Evolutionary conservation across 2,113 vertebrate species (phyloP).

Genomic region (Chrysochloris asiatica): DNA sequence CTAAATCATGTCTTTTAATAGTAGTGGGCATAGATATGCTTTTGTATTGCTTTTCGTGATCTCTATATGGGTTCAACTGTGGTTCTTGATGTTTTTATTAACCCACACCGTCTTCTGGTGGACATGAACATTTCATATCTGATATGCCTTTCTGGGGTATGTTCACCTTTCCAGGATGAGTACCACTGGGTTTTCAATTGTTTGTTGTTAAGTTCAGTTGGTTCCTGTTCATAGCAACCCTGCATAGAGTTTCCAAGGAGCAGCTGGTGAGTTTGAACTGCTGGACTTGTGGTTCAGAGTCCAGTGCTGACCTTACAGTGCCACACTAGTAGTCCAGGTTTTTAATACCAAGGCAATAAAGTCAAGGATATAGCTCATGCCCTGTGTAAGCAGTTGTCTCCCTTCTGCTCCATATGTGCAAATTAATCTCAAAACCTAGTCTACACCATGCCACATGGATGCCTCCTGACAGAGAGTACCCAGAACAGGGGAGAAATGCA

Average conservation of each 20-base stretch:
- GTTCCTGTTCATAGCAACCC: no score
- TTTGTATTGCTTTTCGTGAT: background rate
- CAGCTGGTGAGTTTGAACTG: no score
- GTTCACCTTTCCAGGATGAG: background rate
- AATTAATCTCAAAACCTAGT: background rate
- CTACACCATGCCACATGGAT: background rate
- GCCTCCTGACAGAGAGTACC: background rate
- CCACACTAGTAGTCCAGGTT: no score
- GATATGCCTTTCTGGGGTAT: background rate
- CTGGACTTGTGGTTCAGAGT: no score
- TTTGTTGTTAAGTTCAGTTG: no score
- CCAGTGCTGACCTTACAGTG: no score
- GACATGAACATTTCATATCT: background rate
- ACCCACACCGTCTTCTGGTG: background rate
- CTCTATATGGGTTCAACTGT: background rate
- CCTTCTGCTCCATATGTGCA: background rate
- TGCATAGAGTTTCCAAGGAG: no score
- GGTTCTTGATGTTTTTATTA: slow-evolving; percentile 10
- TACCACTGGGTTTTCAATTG: background rate
- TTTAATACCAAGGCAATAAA: background rate
- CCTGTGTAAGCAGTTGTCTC: background rate
- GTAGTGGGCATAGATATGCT: background rate
- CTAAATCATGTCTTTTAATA: background rate
- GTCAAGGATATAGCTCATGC: background rate
- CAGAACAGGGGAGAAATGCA: background rate